Evolutionary conservation across 1,140 invertebrate genomes (phyloP), one percentile per base, ranked within the genome.

Genomic region (Parasteatoda tepidariorum): DNA sequence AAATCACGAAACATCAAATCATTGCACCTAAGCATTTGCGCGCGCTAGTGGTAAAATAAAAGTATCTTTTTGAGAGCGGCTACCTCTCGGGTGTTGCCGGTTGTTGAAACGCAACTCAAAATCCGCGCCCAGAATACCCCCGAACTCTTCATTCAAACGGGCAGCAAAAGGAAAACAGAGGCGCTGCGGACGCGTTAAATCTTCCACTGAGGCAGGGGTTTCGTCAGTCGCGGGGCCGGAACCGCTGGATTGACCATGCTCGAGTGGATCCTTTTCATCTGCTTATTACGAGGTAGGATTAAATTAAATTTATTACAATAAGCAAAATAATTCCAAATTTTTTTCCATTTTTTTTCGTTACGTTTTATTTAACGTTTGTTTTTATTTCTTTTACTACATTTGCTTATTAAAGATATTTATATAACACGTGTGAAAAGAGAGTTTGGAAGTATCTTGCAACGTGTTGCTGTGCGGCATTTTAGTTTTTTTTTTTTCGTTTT

Each of bases 211-310:
- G 18, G 30, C 78, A 7, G 15, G 13, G 67, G 55, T 24, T 30
- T 61, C 48, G 31, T 4, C 66, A 71, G 59, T 76, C 57, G 66
- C 78, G 24, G 55, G 28, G 28, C 18, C 24, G 78, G 67, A 82
- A 57, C 78, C 33, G 66, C 78, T 57, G 78, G 66, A 71, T 82
- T 71, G 55, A 71, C 67, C 55, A 82, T 82, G 78, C 78, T 82
- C 55, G 31, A 30, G 41, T 82, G 78, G 78, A 82, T 71, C 78
- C 26, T 82, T 31, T 48, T 82, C 67, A 22, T 62, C 31, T 70
- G 54, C 48, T 71, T 82, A 54, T 54, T 71, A 28, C 24, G 78
- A 70, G 78, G 78, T 82, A 82, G 62, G 67, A n/a, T n/a, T n/a
- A n/a, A n/a, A n/a, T n/a, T n/a, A 22, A 15, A 59, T 59, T 48